Conservation (phyloP, 1,140 invertebrate species). For the Hyles euphorbiae region DNA sequence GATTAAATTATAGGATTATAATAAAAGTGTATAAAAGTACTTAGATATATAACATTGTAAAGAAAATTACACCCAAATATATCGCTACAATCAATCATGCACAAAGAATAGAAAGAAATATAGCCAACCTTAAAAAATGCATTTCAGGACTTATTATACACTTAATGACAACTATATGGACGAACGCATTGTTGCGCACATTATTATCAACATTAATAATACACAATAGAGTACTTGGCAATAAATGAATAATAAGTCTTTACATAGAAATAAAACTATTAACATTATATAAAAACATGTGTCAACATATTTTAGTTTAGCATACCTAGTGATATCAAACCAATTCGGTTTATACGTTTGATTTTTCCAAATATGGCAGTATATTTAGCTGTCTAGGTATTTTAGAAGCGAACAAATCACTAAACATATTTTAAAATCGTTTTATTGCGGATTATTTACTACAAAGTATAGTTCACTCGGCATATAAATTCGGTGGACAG, state of each 20-base stretch:
- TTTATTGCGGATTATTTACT: neutral
- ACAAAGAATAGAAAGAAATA: slow-evolving; percentile 13
- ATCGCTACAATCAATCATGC: slow-evolving; percentile 16
- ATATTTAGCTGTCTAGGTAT: slow-evolving; percentile 27
- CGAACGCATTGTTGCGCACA: too few species aligned
- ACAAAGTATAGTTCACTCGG: neutral
- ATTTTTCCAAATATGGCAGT: slow-evolving; percentile 27
- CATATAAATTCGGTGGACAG: neutral
- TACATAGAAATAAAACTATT: too few species aligned
- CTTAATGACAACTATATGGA: slow-evolving; percentile 3
- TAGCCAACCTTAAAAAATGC: slow-evolving; percentile 5
- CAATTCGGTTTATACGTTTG: neutral
- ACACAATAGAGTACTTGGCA: slow-evolving; percentile 10
- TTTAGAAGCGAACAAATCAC: slow-evolving; percentile 2
- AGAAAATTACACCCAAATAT: slow-evolving; percentile 25
- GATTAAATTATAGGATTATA: slow-evolving; percentile 1
- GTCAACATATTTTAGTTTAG: too few species aligned
- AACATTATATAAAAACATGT: too few species aligned
- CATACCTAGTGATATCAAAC: too few species aligned
- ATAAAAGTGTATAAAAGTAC: too few species aligned
- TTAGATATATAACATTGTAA: slow-evolving; percentile 14
- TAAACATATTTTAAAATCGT: slow-evolving; percentile 14
- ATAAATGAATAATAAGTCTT: slow-evolving; percentile 7
- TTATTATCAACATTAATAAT: slow-evolving; percentile 4
- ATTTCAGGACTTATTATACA: too few species aligned